These are phyloP conservation scores for Ptyas mucosa DNA, from an alignment of 2,113 vertebrate species.

Conservation along the genomic window DNA sequence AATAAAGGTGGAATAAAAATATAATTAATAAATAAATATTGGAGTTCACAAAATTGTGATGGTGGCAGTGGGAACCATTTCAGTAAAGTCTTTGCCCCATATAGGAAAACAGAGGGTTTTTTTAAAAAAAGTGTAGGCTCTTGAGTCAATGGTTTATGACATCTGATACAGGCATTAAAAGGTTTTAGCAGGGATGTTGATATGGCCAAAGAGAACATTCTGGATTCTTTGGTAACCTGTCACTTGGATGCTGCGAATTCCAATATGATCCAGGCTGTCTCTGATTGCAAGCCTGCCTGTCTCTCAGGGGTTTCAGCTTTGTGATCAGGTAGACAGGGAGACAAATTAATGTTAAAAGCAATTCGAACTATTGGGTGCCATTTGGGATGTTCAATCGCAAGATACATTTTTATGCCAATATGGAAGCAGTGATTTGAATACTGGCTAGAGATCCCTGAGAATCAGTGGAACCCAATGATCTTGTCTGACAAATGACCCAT, in stretches of 20 bases:
- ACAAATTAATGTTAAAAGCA: background rate
- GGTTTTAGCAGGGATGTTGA: background rate
- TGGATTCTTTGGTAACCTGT: background rate
- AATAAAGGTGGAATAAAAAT: background rate
- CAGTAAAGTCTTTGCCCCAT: background rate
- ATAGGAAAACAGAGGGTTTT: background rate
- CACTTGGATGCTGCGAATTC: constrained; percentile 1
- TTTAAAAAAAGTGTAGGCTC: background rate
- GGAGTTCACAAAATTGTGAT: background rate
- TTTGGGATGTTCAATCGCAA: background rate
- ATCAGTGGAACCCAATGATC: background rate
- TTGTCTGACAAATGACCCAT: background rate
- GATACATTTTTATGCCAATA: background rate
- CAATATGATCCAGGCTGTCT: background rate
- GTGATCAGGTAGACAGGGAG: background rate
- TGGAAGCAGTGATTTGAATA: background rate
- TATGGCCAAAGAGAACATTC: constrained; percentile 16
- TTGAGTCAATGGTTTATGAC: background rate
- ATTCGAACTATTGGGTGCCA: background rate
- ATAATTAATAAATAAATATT: background rate
- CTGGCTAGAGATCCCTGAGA: background rate
- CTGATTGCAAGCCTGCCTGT: background rate
- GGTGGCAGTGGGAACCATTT: accelerated
- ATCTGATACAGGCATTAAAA: background rate
- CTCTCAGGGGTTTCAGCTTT: background rate